Evolutionary conservation across 2,113 vertebrate species (phyloP).

Genomic region (Rhinolophus sinicus): DNA sequence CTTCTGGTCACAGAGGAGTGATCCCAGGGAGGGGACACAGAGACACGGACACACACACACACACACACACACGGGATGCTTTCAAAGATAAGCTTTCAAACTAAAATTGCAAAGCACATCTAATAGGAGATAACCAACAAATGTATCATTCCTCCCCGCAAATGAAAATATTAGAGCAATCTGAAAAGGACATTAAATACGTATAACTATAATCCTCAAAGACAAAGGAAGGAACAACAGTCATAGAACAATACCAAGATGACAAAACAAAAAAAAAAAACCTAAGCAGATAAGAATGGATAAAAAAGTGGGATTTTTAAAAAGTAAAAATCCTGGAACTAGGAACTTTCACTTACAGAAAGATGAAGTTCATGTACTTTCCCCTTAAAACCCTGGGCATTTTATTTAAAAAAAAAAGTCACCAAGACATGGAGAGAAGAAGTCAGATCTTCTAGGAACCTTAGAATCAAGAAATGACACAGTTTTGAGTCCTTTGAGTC

Average conservation of each 20-base stretch:
- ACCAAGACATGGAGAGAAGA: not conserved
- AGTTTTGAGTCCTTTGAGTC: not conserved
- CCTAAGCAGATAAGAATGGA: not conserved
- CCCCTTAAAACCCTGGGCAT: not conserved
- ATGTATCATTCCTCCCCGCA: not conserved
- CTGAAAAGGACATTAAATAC: not conserved
- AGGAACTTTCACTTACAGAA: not conserved
- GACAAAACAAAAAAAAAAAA: not conserved
- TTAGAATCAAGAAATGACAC: not conserved
- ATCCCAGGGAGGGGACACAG: not conserved
- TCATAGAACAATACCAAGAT: not conserved
- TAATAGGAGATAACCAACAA: not conserved
- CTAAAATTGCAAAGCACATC: not conserved
- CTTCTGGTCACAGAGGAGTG: too few species aligned
- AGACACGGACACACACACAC: not conserved
- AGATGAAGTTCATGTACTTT: not conserved
- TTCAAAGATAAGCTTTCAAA: not conserved
- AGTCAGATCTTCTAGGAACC: not conserved
- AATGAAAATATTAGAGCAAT: not conserved
- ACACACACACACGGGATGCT: not conserved
- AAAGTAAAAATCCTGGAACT: not conserved
- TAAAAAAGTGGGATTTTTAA: not conserved
- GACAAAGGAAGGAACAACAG: not conserved
- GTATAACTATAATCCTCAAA: not conserved
- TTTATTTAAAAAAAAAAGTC: too few species aligned